Evolutionary conservation across 2,888 invertebrate species (phyloP), one percentile per base, ranked within the genome.

Genomic region (Tenthredo mesomela): DNA sequence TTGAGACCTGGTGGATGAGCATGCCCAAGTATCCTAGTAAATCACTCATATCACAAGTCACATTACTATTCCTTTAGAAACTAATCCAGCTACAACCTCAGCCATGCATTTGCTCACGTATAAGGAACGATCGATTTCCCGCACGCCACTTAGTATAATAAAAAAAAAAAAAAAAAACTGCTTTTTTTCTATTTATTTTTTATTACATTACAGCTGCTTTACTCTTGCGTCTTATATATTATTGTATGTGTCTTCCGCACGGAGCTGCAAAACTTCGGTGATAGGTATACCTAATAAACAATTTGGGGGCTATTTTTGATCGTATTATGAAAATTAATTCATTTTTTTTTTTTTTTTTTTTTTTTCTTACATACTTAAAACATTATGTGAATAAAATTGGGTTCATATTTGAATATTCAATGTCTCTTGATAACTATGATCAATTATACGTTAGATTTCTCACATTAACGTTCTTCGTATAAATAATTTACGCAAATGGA

Each of bases 1-100:
- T 61, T 61, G 80, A 80, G 80, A 80, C 58, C 25, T 80, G 80
- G 80, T 80, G 61, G 61, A 80, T 12, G 25, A 21, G 58, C 80
- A 80, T 40, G 58, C 40, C 37, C 18, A 21, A 10, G n/a, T 70
- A 73, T 73, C 40, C 71, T 25, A 73, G 71, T 77, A 50, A 47
- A 77, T 40, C 33, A 77, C 15, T n/a, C n/a, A 77, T 43, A 43
- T 75, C 43, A 73, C 21, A 75, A 54, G 25, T 77, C 33, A 77
- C 77, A 50, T 77, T 54, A 50, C 54, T 54, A 18, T 54, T 77
- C 18, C 15, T 50, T 73, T 40, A 73, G 12, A 71, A n/a, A 43
- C 71, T 73, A 73, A 67, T 25, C 33, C 29, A 15, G 33, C 67
- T 33, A 67, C 33, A 67, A 67, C n/a, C 54, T n/a, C n/a, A 54